Conservation (phyloP, 2,113 vertebrate species). For the Clupea harengus region DNA sequence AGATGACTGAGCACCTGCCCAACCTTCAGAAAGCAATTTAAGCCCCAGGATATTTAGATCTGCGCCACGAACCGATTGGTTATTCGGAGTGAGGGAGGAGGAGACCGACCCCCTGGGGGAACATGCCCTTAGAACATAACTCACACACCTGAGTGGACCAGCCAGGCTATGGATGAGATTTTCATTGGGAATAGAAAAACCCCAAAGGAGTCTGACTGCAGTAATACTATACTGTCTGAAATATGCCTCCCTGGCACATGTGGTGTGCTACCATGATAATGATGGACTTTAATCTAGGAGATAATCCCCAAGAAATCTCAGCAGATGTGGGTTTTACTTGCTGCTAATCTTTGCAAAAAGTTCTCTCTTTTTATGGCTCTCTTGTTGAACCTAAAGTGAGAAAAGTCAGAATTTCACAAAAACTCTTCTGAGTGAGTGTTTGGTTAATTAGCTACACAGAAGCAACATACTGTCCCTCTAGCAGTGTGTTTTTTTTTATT, state of each 20-base stretch:
- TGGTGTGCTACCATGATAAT: slow-evolving; percentile 43
- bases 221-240: slow-evolving; percentile 44
- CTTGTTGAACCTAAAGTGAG: background rate
- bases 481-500: background rate
- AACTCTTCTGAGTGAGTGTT: background rate
- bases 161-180: slow-evolving; percentile 80
- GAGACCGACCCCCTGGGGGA: slow-evolving; percentile 67
- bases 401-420: background rate
- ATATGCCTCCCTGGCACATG: slow-evolving; percentile 50
- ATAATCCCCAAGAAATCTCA: background rate
- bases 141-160: slow-evolving; percentile 71
- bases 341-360: background rate
- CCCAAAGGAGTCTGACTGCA: slow-evolving; percentile 56
- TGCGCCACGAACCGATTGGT: slow-evolving; percentile 72
- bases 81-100: slow-evolving; percentile 61
- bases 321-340: background rate
- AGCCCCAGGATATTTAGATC: slow-evolving; percentile 78
- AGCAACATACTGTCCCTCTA: background rate
- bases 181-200: slow-evolving; percentile 67
- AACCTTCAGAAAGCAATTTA: slow-evolving; percentile 74
- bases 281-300: slow-evolving; percentile 42
- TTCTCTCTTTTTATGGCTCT: background rate
- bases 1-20: slow-evolving; percentile 73
- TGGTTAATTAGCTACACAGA: background rate
- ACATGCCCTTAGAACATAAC: slow-evolving; percentile 73